Percentiles rank a stretch among this genome's conserved stretches.
phyloP scores from a whole-genome alignment of 2,113 vertebrate genomes.

The Passer montanus region DNA sequence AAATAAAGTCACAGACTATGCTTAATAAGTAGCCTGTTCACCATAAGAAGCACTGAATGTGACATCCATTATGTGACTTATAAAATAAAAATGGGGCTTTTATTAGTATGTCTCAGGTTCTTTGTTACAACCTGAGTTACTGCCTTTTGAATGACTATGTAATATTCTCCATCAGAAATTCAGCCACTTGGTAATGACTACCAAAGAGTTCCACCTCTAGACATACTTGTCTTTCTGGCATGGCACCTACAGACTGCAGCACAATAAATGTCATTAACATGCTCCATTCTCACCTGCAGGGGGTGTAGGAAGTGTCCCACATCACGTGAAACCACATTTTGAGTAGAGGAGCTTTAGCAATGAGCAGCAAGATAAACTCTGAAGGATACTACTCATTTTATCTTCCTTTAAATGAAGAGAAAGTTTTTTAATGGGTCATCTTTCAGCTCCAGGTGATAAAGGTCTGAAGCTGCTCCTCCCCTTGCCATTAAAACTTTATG shows the following conservation, averaged over 20 bases:
- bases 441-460: neutral
- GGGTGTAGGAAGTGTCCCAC: neutral
- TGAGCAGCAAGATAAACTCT: neutral
- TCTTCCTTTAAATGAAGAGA: neutral
- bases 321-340: neutral
- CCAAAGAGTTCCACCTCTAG: neutral
- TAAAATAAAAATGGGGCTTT: constrained; percentile 51
- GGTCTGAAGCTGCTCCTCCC: neutral
- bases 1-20: constrained; percentile 55
- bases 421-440: neutral
- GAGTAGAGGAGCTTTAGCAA: neutral
- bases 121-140: constrained; percentile 27
- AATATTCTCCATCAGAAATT: constrained; percentile 44
- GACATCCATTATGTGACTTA: constrained; percentile 31
- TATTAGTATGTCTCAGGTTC: constrained; percentile 37
- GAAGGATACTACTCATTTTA: neutral
- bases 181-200: neutral
- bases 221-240: neutral
- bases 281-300: neutral
- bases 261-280: neutral
- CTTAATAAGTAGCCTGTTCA: constrained; percentile 35
- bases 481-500: neutral
- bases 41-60: constrained; percentile 29
- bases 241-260: neutral
- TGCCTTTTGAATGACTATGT: constrained; percentile 38